Evolutionary conservation across 1,140 invertebrate species (phyloP), one percentile per base, ranked within the genome.

Genomic region (Ceratoteleas bidentatus): DNA sequence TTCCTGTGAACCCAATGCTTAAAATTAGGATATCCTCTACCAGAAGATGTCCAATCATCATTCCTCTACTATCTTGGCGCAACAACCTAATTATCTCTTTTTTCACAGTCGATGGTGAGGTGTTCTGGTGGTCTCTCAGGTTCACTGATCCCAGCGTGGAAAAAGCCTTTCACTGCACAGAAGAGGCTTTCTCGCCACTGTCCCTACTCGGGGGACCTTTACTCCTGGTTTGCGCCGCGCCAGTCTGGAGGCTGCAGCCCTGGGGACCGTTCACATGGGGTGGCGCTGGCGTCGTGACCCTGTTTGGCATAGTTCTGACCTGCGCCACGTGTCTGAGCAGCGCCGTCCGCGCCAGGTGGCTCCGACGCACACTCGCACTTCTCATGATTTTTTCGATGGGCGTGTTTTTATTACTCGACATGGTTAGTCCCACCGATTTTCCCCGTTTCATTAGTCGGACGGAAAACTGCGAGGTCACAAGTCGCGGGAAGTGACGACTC

Each of bases 131-230:
- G 50, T 94, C 93, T 4, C 90, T 96, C 16, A n/a, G n/a, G n/a
- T n/a, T n/a, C n/a, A n/a, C n/a, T n/a, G n/a, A n/a, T n/a, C n/a
- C n/a, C n/a, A n/a, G n/a, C n/a, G n/a, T n/a, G n/a, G n/a, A n/a
- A n/a, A n/a, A n/a, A n/a, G n/a, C n/a, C n/a, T 96, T 95, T 87
- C 92, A 93, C 33, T 90, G 92, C 9, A 93, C 95, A 49, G 93
- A 93, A 43, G 94, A 95, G 75, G 93, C 93, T 6, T 94, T 94
- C 81, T 94, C 94, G 5, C 94, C 93, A 3, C 84, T 95, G 9
- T 94, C 94, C 0, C 78, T 95, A 10, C 85, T 94, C 13, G 94
- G 94, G 6, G 94, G 94, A 47, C 91, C 95, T 2, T 74, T 95
- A 38, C 93, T 94, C 0, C 90, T 94, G 68, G 80, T 94, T 58